Evolutionary conservation across 2,113 vertebrate genomes (phyloP), one percentile per base, ranked within the genome.

Genomic region (Galbula dea): DNA sequence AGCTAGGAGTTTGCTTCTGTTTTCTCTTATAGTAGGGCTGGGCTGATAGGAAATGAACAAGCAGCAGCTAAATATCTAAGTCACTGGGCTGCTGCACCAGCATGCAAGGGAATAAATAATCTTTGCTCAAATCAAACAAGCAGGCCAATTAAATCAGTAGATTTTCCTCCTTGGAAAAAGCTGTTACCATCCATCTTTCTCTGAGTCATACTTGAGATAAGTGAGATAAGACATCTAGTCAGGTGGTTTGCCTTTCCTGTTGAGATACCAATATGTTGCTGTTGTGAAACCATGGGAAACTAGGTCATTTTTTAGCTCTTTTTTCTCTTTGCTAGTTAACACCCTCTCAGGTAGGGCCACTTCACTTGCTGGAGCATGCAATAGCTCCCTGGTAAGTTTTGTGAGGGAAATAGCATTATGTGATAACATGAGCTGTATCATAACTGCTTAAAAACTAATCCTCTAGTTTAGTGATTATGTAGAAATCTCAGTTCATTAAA

Each of bases 21-120:
- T 76, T 93, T 95, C 73, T 91, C 45, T 94, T 88, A 63, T 32
- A 72, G 46, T 81, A 91, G 62, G 17, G 29, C 43, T 49, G 52
- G 37, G 24, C 23, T 79, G 92, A 92, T 72, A 84, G 51, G 65
- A 79, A 74, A 52, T 18, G 68, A 92, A 73, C 23, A 52, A 90
- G 69, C 43, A 90, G 13, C 46, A 89, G 54, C 49, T 76, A 68
- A 69, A 91, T 90, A 86, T 95, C 95, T 94, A 37, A 88, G 75
- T 65, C 82, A 52, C 88, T 55, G 85, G 83, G 72, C 66, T 52
- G 39, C 73, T 87, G 59, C 37, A 15, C 30, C 0, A 0, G 9
- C 48, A n/a, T 51, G 72, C 1, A 3, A 43, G 79, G 65, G 54
- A 82, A 72, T 7, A 65, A 82, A 72, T 7, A 65, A 32, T n/a